Conservation (phyloP, 2,888 invertebrate genomes). For the Limnephilus auricula region DNA sequence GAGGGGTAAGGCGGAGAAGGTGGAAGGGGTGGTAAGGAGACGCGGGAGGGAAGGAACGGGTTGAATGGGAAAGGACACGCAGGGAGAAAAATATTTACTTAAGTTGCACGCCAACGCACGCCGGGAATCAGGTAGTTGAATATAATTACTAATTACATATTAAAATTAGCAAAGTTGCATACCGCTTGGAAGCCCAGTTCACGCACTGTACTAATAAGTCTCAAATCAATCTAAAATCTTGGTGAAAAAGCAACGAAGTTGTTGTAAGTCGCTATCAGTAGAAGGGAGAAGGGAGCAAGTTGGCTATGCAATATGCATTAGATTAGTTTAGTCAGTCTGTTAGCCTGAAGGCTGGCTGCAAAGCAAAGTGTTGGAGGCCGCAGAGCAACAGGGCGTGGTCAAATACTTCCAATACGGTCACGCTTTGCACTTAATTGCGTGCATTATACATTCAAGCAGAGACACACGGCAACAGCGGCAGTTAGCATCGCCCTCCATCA, state of each 20-base stretch:
- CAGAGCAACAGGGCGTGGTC: background rate
- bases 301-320: background rate
- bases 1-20: no score
- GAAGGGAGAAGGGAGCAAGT: background rate
- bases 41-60: no score
- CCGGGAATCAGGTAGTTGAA: no score
- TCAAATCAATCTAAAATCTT: background rate
- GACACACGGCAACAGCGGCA: background rate
- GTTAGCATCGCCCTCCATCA: background rate
- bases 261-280: background rate
- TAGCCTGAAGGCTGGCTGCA: no score
- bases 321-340: no score
- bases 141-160: no score
- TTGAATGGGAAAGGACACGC: no score
- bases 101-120: no score
- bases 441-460: constrained; percentile 15
- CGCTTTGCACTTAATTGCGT: constrained; percentile 27
- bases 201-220: background rate
- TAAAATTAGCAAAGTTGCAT: background rate
- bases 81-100: no score
- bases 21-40: no score
- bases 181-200: background rate
- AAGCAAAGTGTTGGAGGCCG: background rate
- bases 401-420: constrained; percentile 12
- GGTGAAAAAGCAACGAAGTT: background rate